Percentiles rank a stretch among this genome's conserved stretches.
These are phyloP conservation scores for Dermolepida albohirtum DNA, from an alignment of 2,888 invertebrate species.

Conservation along the genomic window DNA sequence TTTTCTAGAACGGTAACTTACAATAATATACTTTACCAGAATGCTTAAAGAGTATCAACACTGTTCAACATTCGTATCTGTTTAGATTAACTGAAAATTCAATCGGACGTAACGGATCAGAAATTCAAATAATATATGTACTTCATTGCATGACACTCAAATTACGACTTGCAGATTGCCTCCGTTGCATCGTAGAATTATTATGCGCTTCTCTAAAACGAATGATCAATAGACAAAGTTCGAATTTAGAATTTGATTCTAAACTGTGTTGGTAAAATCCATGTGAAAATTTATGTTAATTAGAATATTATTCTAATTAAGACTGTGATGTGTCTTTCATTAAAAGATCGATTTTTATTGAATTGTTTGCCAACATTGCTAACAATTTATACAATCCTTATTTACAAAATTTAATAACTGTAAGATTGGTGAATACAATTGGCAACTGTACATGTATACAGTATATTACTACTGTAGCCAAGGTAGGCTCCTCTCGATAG, in stretches of 20 bases:
- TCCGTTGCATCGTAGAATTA: neutral
- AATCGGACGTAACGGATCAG: constrained; percentile 1
- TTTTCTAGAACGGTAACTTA: constrained; percentile 12
- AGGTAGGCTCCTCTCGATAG: no score
- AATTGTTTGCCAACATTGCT: no score
- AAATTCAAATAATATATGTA: neutral
- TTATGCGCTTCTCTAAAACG: neutral
- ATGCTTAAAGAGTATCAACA: constrained; percentile 1
- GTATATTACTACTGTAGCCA: no score
- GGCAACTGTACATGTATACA: no score
- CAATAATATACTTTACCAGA: neutral
- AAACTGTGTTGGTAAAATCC: no score
- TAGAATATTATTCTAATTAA: neutral
- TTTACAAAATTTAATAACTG: no score
- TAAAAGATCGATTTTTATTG: no score
- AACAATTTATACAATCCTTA: no score
- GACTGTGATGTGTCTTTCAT: no score
- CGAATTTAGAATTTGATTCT: no score
- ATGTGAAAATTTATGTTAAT: neutral
- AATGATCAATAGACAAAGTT: neutral
- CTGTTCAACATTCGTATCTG: neutral
- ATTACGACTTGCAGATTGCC: constrained; percentile 8
- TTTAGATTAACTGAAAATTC: neutral
- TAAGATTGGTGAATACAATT: no score
- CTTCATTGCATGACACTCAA: neutral